phyloP scores from a whole-genome alignment of 2,888 invertebrate genomes.

The Lamproptera curius region DNA sequence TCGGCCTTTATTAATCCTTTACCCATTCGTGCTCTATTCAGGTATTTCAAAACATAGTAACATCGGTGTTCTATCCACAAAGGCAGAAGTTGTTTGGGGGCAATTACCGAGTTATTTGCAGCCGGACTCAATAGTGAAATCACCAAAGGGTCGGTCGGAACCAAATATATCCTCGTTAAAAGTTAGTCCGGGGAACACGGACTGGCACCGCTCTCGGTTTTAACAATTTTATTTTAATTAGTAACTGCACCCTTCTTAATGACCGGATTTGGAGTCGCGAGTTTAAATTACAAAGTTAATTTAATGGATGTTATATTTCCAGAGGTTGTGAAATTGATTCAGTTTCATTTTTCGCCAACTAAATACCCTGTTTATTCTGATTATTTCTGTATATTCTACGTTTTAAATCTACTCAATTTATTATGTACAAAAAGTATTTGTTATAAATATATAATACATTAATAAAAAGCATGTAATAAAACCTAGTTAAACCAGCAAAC shows the following conservation, averaged over 20 bases:
- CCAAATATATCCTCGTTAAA: constrained; percentile 78
- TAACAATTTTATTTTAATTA: constrained; percentile 78
- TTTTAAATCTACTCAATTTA: too few species aligned
- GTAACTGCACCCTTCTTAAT: constrained; percentile 62
- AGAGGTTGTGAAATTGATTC: too few species aligned
- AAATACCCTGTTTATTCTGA: too few species aligned
- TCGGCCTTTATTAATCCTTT: constrained; percentile 23
- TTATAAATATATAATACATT: too few species aligned
- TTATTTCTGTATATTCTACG: too few species aligned
- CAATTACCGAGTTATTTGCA: constrained; percentile 76
- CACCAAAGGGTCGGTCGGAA: constrained; percentile 75
- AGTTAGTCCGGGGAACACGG: constrained; percentile 63
- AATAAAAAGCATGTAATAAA: too few species aligned
- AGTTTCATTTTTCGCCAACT: too few species aligned
- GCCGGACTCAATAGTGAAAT: constrained; percentile 73
- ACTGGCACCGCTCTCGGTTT: constrained; percentile 57
- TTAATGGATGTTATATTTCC: not conserved
- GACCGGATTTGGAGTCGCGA: constrained; percentile 57
- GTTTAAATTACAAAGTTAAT: constrained; percentile 38
- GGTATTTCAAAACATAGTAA: constrained; percentile 36
- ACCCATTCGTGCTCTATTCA: constrained; percentile 23
- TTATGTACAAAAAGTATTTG: too few species aligned
- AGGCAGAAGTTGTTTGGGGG: constrained; percentile 70
- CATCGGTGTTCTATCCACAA: constrained; percentile 53
- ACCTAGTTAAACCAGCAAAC: too few species aligned